Conservation (phyloP, 2,797 vertebrate species). For the Merluccius polli region DNA sequence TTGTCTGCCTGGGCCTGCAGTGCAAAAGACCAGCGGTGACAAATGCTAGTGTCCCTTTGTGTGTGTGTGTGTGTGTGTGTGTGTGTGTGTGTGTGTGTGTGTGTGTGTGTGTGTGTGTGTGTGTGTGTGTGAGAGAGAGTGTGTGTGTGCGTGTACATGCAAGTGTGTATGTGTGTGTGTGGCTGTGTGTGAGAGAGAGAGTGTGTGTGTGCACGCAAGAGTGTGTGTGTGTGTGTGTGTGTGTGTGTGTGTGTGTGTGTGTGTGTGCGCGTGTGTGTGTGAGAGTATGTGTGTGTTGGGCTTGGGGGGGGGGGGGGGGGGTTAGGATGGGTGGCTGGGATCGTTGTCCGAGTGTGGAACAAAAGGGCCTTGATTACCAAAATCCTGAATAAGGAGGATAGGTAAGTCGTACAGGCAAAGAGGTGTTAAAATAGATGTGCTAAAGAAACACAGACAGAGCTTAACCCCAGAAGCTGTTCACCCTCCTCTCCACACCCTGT, state of each 20-base stretch:
- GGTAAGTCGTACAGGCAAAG: slow-evolving; percentile 26
- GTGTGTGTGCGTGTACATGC: slow-evolving; percentile 6
- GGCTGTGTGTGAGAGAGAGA: slow-evolving; percentile 26
- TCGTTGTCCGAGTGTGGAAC: slow-evolving; percentile 65
- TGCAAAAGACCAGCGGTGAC: slow-evolving; percentile 58
- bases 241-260: slow-evolving; percentile 30
- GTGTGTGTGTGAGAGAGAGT: slow-evolving; percentile 8
- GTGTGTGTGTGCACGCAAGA: slow-evolving; percentile 27
- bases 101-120: slow-evolving; percentile 14
- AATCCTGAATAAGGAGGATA: slow-evolving; percentile 70
- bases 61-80: slow-evolving; percentile 18
- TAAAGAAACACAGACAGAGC: slow-evolving; percentile 49
- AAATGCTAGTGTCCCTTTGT: slow-evolving; percentile 62
- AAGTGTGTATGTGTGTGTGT: slow-evolving; percentile 39
- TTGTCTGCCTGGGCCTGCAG: slow-evolving; percentile 49
- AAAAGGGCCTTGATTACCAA: slow-evolving; percentile 83
- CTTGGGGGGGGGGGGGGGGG: slow-evolving; percentile 25
- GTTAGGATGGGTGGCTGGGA: slow-evolving; percentile 40
- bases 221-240: slow-evolving; percentile 4
- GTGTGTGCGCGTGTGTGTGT: no score
- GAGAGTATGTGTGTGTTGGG: neutral
- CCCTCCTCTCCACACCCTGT: slow-evolving; percentile 59
- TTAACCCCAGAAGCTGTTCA: slow-evolving; percentile 38
- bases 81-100: slow-evolving; percentile 14
- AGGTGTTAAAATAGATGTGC: slow-evolving; percentile 76